Evolutionary conservation across 2,888 invertebrate genomes (phyloP).

Genomic region (Drosophila antonietae): DNA sequence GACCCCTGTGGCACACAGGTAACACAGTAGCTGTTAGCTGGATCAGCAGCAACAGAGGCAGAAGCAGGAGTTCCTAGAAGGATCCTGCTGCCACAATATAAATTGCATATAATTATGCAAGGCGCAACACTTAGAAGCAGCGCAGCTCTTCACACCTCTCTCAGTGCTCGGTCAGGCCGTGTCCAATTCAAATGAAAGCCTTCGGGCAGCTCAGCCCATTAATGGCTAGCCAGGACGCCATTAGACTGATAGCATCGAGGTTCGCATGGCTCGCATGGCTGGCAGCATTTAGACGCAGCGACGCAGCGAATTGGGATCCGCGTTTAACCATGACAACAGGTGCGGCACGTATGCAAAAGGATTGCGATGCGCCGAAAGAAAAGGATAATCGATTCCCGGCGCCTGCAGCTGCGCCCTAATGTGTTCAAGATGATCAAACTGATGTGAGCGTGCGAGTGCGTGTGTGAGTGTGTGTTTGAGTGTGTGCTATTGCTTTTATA

Average conservation of each 20-base stretch:
- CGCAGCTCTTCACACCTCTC: slow-evolving; percentile 63
- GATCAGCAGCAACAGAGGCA: not conserved
- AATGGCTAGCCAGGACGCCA: slow-evolving; percentile 64
- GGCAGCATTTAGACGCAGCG: slow-evolving; percentile 36
- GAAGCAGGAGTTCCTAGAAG: slow-evolving; percentile 56
- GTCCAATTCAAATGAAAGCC: slow-evolving; percentile 48
- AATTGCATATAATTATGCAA: slow-evolving; percentile 79
- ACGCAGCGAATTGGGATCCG: slow-evolving; percentile 42
- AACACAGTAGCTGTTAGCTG: slow-evolving; percentile 47
- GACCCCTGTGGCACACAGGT: slow-evolving; percentile 23
- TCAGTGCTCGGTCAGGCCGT: slow-evolving; percentile 22
- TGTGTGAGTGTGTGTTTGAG: slow-evolving; percentile 31
- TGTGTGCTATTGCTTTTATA: slow-evolving; percentile 67
- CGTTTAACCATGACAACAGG: slow-evolving; percentile 75
- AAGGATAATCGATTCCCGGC: slow-evolving; percentile 73
- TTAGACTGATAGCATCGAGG: slow-evolving; percentile 61
- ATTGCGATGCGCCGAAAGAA: slow-evolving; percentile 44
- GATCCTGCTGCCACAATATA: slow-evolving; percentile 41
- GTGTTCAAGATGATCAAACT: slow-evolving; percentile 41
- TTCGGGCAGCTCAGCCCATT: slow-evolving; percentile 44
- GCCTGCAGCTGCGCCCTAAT: slow-evolving; percentile 74
- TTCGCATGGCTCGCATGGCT: slow-evolving; percentile 61
- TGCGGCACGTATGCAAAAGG: slow-evolving; percentile 77
- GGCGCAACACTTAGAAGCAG: slow-evolving; percentile 23
- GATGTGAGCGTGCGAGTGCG: not conserved